Evolutionary conservation across 2,797 vertebrate species (phyloP), one percentile per base, ranked within the genome.

Genomic region (Ambastaia sidthimunki): DNA sequence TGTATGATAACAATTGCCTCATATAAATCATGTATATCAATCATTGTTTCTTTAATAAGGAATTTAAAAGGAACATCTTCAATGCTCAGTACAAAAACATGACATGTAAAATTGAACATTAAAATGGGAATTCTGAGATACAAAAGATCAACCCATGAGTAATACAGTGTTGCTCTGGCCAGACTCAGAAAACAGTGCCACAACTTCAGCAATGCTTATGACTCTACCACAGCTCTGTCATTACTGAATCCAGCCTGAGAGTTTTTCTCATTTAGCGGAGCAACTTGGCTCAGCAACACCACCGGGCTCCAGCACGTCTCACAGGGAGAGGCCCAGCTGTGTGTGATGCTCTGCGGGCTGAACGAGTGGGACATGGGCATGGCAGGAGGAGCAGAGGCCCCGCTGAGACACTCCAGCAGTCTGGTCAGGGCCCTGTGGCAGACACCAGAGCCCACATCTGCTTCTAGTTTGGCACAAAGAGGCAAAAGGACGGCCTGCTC

Each of bases 401-500:
- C 72, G 75, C 82, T 79, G 74, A 92, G 80, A 74, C 80, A 78
- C 76, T 74, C 90, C 86, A 87, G 76, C 78, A 80, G 78, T 80
- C 70, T 80, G 78, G 77, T 80, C 70, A 72, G 70, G 86, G 90
- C 59, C 71, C 91, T 85, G 89, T 89, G 86, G 87, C 87, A 88
- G 88, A 80, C 76, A 83, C 84, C 88, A 83, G 41, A 72, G 82
- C 68, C 81, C 75, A 94, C 94, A 95, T 95, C 94, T 95, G 94
- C 90, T 94, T 92, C 86, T 87, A 91, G 89, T 95, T 95, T 94
- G 89, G 88, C 78, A 84, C 41, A 87, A 92, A 89, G 85, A 81
- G 86, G 87, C 90, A 89, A 90, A 86, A 91, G 87, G 75, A 80
- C 85, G 69, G 84, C 82, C 16, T 66, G 80, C 90, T 92, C 89